Conservation (phyloP, 1,140 invertebrate genomes). For the Ceratosolen fusciceps region DNA sequence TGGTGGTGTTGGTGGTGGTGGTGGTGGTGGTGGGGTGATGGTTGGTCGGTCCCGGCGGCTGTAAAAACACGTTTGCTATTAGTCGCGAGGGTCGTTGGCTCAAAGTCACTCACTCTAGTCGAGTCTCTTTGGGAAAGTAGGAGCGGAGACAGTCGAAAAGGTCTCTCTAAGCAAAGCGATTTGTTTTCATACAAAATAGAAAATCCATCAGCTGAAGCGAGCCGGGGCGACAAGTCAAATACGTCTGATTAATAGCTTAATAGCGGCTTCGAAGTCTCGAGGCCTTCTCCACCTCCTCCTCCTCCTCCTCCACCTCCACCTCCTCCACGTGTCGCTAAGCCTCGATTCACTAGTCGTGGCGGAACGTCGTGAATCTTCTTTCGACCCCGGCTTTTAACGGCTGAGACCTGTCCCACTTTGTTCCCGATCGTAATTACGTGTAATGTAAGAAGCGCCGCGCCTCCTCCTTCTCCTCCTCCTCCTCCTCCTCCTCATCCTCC, state of each 20-base stretch:
- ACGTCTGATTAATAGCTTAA: conserved; percentile 23
- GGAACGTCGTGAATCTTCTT: not conserved
- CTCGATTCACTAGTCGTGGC: too few relatives aligned
- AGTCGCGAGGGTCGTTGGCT: conserved; percentile 13
- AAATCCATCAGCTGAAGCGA: not conserved
- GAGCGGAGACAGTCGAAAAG: conserved; percentile 2
- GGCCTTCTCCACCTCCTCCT: too few relatives aligned
- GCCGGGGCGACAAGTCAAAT: not conserved
- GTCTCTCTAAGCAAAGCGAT: conserved; percentile 1
- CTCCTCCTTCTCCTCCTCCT: too few relatives aligned
- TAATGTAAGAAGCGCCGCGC: not conserved
- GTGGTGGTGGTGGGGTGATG: too few relatives aligned
- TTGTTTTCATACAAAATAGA: conserved; percentile 44
- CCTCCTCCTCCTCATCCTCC: too few relatives aligned
- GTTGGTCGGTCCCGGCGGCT: too few relatives aligned
- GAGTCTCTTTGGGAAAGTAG: conserved; percentile 40
- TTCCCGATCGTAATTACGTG: not conserved
- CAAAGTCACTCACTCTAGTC: too few relatives aligned
- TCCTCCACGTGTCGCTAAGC: not conserved
- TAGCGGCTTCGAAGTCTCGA: not conserved
- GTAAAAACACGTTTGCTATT: conserved; percentile 38
- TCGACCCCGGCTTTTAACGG: not conserved
- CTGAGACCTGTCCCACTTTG: not conserved
- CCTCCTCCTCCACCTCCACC: too few relatives aligned
- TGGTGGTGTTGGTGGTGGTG: too few relatives aligned